These are phyloP conservation scores for Eupithecia tripunctaria DNA, from an alignment of 2,888 invertebrate species.

Conservation along the genomic window DNA sequence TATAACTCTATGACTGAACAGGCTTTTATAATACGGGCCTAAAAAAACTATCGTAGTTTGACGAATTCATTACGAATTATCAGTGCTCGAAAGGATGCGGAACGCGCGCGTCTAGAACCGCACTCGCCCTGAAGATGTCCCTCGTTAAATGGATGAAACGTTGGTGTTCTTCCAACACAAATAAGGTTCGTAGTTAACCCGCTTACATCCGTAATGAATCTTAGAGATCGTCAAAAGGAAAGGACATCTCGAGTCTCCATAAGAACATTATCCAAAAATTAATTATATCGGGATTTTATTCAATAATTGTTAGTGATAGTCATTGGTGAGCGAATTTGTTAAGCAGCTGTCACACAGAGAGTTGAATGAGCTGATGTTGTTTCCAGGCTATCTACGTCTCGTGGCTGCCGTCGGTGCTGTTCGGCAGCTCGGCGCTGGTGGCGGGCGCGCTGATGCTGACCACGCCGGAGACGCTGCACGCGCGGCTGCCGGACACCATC, in stretches of 20 bases:
- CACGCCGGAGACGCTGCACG: conserved; percentile 87
- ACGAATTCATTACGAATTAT: too few relatives aligned
- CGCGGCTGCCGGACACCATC: conserved; percentile 85
- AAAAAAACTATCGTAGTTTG: too few relatives aligned
- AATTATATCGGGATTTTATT: too few relatives aligned
- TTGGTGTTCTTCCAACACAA: too few relatives aligned
- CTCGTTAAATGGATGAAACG: too few relatives aligned
- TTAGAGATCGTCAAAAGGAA: not conserved
- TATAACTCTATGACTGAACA: too few relatives aligned
- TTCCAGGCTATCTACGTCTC: conserved; percentile 79
- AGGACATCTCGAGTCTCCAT: not conserved
- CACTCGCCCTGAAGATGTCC: too few relatives aligned
- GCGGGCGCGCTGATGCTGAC: conserved; percentile 84
- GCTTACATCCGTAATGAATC: too few relatives aligned
- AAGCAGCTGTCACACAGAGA: not conserved
- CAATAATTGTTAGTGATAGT: not conserved
- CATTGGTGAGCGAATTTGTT: not conserved
- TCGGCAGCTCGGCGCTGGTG: conserved; percentile 82
- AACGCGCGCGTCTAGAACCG: too few relatives aligned
- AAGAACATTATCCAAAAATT: not conserved
- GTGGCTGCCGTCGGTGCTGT: conserved; percentile 85
- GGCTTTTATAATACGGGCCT: too few relatives aligned
- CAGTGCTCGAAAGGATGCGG: too few relatives aligned
- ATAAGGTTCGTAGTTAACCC: too few relatives aligned
- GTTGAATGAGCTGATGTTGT: not conserved